Conservation (phyloP, 2,797 vertebrate genomes). For the Clangula hyemalis region DNA sequence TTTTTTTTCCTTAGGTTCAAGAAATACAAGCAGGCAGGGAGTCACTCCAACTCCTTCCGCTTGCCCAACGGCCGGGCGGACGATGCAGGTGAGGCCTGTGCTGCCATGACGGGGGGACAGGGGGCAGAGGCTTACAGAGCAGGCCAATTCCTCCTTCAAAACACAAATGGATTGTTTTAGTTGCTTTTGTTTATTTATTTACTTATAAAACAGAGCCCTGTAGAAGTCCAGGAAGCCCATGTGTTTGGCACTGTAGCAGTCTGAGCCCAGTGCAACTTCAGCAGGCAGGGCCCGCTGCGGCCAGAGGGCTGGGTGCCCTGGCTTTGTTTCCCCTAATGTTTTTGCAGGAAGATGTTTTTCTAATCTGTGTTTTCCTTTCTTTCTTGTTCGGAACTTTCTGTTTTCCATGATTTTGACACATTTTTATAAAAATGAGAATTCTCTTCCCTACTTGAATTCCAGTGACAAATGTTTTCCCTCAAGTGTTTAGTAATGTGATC, state of each 20-base stretch:
- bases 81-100: conserved; percentile 85
- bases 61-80: conserved; percentile 93
- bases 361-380: neutral
- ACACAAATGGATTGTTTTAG: neutral
- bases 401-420: neutral
- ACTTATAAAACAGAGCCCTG: neutral
- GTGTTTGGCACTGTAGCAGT: neutral
- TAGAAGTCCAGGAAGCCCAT: neutral
- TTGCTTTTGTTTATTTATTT: accelerated
- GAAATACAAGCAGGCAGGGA: conserved; percentile 98
- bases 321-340: neutral
- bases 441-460: neutral
- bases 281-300: too few relatives aligned
- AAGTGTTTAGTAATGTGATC: neutral
- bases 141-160: neutral
- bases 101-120: accelerated
- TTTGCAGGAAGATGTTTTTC: neutral
- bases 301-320: neutral
- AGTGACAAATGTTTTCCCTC: neutral
- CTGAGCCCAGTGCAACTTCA: neutral
- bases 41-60: conserved; percentile 96
- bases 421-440: neutral
- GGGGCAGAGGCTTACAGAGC: neutral
- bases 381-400: neutral
- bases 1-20: conserved; percentile 86